Evolutionary conservation across 2,888 invertebrate genomes (phyloP).

Genomic region (Hymenopus coronatus): DNA sequence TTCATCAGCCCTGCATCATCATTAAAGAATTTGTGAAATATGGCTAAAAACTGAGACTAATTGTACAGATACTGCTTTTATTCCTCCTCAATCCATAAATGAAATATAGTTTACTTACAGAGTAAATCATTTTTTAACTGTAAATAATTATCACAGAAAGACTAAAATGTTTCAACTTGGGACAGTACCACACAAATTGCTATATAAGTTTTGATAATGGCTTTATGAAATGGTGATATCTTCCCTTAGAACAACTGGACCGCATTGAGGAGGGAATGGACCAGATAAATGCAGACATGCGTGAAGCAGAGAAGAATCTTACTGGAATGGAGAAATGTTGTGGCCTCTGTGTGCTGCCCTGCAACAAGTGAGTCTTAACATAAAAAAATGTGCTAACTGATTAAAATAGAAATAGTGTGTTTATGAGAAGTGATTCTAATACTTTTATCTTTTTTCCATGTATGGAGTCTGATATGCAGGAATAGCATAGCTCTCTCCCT

Average conservation of each 20-base stretch:
- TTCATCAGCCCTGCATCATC: no score
- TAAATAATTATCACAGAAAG: no score
- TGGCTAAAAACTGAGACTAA: no score
- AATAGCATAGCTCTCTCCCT: neutral
- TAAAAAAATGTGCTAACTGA: neutral
- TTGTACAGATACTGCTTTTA: no score
- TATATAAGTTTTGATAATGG: neutral
- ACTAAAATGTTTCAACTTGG: neutral
- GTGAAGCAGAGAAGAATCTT: slow-evolving; percentile 98
- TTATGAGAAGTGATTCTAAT: neutral
- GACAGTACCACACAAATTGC: neutral
- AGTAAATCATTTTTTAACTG: no score
- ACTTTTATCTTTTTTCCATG: neutral
- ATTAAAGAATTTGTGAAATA: no score
- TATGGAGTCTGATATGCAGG: neutral
- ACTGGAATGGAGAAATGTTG: slow-evolving; percentile 99
- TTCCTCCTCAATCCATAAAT: no score
- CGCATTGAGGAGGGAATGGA: slow-evolving; percentile 99
- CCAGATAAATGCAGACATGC: slow-evolving; percentile 99
- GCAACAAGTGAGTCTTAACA: slow-evolving; percentile 67
- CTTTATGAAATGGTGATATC: neutral
- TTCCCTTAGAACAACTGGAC: slow-evolving; percentile 90
- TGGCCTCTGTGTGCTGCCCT: slow-evolving; percentile 96
- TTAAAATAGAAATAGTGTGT: neutral
- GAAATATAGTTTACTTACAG: no score